Conservation (phyloP, 2,113 vertebrate species). For the Benitochromis conjunctus region DNA sequence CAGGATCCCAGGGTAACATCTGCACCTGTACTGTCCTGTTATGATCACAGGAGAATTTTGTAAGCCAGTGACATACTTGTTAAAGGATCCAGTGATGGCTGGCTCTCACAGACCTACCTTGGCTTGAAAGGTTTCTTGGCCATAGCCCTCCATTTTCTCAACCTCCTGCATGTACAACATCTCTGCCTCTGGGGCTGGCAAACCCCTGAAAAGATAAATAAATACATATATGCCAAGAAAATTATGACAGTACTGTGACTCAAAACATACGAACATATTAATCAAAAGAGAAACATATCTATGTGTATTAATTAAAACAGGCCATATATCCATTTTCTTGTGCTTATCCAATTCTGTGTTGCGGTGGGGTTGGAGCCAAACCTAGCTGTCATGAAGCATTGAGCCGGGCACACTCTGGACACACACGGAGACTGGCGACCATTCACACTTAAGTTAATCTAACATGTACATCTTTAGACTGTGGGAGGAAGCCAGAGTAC, state of each 20-base stretch:
- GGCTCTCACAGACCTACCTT: slow-evolving; percentile 75
- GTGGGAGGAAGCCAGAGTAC: not conserved
- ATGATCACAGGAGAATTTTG: slow-evolving; percentile 15
- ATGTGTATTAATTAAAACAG: not conserved
- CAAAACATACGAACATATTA: not conserved
- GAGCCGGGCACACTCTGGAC: not conserved
- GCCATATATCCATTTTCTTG: not conserved
- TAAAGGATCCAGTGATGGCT: not conserved
- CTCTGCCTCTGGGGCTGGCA: slow-evolving; percentile 89
- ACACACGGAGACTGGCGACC: not conserved
- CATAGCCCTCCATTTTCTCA: slow-evolving; percentile 94
- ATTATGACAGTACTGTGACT: not conserved
- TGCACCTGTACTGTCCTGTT: slow-evolving; percentile 89
- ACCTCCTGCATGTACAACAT: slow-evolving; percentile 97
- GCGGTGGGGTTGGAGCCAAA: not conserved
- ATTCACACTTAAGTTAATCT: not conserved
- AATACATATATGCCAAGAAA: too few species aligned
- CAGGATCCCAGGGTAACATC: slow-evolving; percentile 90
- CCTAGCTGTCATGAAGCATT: not conserved
- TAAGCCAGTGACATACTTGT: not conserved
- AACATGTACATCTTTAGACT: not conserved
- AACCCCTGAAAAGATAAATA: slow-evolving; percentile 73
- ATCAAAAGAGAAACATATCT: not conserved
- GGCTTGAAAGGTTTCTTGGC: slow-evolving; percentile 91
- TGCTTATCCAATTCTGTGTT: not conserved